A percentile compares a stretch with the other conserved stretches of the same genome.
phyloP scores from a whole-genome alignment of 2,113 vertebrate species.

The Psittacus erithacus region DNA sequence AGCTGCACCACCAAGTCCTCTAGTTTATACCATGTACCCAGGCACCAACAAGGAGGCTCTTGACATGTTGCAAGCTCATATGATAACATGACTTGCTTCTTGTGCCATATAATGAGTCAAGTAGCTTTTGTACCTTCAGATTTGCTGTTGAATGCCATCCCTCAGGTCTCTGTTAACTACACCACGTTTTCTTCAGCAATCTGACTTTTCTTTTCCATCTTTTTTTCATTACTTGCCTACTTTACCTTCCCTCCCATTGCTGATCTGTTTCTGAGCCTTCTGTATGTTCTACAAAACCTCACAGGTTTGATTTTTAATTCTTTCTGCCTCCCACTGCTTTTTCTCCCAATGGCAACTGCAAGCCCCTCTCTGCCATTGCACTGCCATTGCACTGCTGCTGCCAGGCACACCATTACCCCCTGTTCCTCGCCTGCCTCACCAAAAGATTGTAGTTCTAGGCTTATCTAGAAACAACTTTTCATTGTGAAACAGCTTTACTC shows the following conservation, averaged over 20 bases:
- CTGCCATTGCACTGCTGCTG: background rate
- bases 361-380: background rate
- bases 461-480: background rate
- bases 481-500: background rate
- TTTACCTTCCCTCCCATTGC: background rate
- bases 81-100: background rate
- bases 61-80: rapidly evolving
- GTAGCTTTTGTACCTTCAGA: background rate
- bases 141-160: background rate
- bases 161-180: background rate
- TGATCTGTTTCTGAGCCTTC: background rate
- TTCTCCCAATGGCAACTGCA: background rate
- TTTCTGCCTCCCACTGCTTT: background rate
- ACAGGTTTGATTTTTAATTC: background rate
- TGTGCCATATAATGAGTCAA: background rate
- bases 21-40: background rate
- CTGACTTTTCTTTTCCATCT: background rate
- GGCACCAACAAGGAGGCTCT: background rate
- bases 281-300: background rate
- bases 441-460: background rate
- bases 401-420: background rate
- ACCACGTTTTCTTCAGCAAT: background rate
- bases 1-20: background rate
- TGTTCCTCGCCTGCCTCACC: background rate
- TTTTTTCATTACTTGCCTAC: background rate